A percentile compares a stretch with the other conserved stretches of the same genome.
Evolutionary conservation across 2,797 vertebrate genomes (phyloP).

Genomic region (Momotus momota): DNA sequence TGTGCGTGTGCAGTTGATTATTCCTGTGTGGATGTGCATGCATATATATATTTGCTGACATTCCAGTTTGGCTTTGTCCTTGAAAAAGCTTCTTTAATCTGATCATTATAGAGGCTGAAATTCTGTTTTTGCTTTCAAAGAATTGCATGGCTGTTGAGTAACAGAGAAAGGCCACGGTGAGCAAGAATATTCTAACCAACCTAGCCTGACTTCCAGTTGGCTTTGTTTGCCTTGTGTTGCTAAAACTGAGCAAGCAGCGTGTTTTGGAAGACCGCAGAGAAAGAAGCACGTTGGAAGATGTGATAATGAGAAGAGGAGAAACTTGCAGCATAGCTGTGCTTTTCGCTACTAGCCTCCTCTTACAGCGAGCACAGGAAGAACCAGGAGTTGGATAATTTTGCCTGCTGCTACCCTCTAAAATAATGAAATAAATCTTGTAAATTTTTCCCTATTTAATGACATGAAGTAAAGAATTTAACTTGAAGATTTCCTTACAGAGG

Average conservation of each 20-base stretch:
- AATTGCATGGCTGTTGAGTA: background rate
- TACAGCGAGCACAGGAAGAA: fast-evolving
- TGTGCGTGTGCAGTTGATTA: background rate
- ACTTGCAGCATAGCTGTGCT: background rate
- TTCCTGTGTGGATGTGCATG: background rate
- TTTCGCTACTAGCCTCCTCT: background rate
- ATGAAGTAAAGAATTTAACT: background rate
- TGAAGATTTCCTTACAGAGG: background rate
- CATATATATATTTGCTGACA: background rate
- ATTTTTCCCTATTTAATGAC: background rate
- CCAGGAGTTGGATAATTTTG: background rate
- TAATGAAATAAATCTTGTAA: background rate
- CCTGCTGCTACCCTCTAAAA: background rate
- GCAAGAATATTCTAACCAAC: background rate
- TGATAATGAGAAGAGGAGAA: background rate
- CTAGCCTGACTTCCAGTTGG: background rate
- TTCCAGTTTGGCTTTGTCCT: background rate
- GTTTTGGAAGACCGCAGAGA: background rate
- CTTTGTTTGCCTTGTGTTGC: background rate
- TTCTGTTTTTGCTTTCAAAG: background rate
- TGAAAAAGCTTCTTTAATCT: background rate
- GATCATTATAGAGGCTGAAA: background rate
- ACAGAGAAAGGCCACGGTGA: background rate
- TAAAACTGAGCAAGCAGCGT: background rate
- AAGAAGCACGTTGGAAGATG: background rate